phyloP scores from a whole-genome alignment of 2,888 invertebrate species.

The Elegia similella region DNA sequence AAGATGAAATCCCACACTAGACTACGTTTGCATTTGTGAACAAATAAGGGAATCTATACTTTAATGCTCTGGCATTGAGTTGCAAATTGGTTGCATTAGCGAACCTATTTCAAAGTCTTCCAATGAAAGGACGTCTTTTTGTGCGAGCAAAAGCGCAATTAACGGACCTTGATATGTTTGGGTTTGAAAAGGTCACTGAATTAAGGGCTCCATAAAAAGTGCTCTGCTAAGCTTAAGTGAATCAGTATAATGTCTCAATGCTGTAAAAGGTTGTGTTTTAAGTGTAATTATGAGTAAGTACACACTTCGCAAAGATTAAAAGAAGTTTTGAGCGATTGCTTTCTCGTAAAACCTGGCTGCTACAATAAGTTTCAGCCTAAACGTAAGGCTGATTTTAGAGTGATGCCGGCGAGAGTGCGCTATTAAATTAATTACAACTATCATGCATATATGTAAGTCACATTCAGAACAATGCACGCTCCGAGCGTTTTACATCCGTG shows the following conservation, averaged over 20 bases:
- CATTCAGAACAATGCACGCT: too few species aligned
- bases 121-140: neutral
- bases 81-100: neutral
- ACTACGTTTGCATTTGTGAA: neutral
- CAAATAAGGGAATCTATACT: neutral
- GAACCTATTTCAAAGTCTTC: neutral
- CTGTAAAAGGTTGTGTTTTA: too few species aligned
- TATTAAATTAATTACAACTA: too few species aligned
- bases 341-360: too few species aligned
- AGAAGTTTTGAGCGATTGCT: too few species aligned
- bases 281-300: too few species aligned
- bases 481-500: too few species aligned
- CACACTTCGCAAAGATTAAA: too few species aligned
- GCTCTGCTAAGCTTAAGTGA: neutral
- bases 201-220: neutral
- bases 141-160: neutral
- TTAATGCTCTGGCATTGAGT: neutral
- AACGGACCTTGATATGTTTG: neutral
- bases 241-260: neutral
- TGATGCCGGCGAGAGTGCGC: too few species aligned
- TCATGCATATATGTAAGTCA: too few species aligned
- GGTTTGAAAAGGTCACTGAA: neutral
- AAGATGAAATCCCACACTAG: neutral
- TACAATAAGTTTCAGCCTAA: too few species aligned
- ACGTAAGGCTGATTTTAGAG: too few species aligned